phyloP scores from a whole-genome alignment of 2,113 vertebrate species.

The Varanus komodoensis region DNA sequence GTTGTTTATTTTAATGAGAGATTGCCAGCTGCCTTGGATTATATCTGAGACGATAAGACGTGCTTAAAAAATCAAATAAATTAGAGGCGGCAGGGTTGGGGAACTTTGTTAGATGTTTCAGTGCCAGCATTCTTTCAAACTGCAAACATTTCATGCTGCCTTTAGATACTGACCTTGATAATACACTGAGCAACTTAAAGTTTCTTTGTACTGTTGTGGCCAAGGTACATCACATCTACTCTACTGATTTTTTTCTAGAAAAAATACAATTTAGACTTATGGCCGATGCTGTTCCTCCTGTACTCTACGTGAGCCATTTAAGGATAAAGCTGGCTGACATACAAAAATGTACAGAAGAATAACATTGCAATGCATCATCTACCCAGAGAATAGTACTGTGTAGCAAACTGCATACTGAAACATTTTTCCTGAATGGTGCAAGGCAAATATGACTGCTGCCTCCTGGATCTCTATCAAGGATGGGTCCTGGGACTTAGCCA shows the following conservation, averaged over 20 bases:
- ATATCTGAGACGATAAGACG: background rate
- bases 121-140: background rate
- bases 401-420: constrained; percentile 68
- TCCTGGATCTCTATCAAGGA: constrained; percentile 36
- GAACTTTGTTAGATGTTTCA: background rate
- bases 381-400: constrained; percentile 73
- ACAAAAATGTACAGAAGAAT: constrained; percentile 31
- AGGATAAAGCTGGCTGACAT: background rate
- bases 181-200: background rate
- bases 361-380: constrained; percentile 43
- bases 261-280: background rate
- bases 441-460: constrained; percentile 55
- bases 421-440: constrained; percentile 54
- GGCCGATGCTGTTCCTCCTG: background rate
- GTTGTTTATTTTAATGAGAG: background rate
- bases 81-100: no score
- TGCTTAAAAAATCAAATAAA: background rate
- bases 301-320: background rate
- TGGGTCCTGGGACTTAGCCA: constrained; percentile 37
- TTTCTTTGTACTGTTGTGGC: background rate
- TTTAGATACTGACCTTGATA: background rate
- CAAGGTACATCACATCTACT: background rate
- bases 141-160: background rate
- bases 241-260: background rate
- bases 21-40: background rate